Evolutionary conservation across 2,113 vertebrate species (phyloP).

Genomic region (Ceyx cyanopectus): DNA sequence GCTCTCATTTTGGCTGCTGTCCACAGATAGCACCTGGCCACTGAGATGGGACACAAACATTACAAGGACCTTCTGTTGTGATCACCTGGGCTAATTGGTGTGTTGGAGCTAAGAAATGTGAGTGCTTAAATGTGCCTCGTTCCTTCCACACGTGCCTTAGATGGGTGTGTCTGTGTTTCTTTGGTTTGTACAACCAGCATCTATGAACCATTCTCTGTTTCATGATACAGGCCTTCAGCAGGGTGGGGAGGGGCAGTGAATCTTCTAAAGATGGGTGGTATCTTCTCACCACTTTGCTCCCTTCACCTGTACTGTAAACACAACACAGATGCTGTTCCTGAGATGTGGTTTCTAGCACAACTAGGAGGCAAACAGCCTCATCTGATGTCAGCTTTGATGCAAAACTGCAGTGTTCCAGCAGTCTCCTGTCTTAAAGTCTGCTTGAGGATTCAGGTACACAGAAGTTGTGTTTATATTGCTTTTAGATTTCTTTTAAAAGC

Average conservation of each 20-base stretch:
- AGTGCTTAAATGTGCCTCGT: not conserved
- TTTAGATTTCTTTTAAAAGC: not conserved
- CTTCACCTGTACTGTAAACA: not conserved
- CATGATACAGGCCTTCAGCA: fast-evolving
- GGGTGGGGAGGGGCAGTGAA: not conserved
- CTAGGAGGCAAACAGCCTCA: not conserved
- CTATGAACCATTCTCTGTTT: not conserved
- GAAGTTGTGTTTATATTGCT: not conserved
- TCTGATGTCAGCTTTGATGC: fast-evolving
- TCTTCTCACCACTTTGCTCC: not conserved
- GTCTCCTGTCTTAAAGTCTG: not conserved
- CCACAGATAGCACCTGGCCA: not conserved
- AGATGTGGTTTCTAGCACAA: not conserved
- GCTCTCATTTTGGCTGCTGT: not conserved
- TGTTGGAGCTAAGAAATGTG: not conserved
- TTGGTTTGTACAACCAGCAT: not conserved
- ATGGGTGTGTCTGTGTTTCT: not conserved
- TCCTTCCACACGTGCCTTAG: conserved; percentile 1
- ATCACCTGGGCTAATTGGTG: fast-evolving
- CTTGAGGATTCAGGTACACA: not conserved
- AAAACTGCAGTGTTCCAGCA: not conserved
- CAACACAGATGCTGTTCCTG: conserved; percentile 10
- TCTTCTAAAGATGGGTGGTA: not conserved
- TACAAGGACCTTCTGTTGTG: not conserved
- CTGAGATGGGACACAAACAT: not conserved